Conservation (phyloP, 2,888 invertebrate species). For the Aphelenchoides bicaudatus region DNA sequence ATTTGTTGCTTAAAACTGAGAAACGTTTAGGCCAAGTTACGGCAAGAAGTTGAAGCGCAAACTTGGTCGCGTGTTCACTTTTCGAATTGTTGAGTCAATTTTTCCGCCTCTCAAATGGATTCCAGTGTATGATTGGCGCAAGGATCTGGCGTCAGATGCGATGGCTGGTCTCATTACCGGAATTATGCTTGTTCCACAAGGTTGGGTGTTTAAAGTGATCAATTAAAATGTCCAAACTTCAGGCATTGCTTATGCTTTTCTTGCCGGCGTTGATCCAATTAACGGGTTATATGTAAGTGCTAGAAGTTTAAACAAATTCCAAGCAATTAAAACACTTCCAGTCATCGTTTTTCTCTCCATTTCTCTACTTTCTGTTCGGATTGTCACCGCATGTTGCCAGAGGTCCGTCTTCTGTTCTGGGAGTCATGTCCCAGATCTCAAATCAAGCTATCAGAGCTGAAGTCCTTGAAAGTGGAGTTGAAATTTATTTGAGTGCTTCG, state of each 20-base stretch:
- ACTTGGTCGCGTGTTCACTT: too few relatives aligned
- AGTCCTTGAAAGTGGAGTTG: neutral
- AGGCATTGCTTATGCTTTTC: slow-evolving; percentile 65
- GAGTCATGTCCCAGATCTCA: slow-evolving; percentile 6
- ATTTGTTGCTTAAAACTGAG: too few relatives aligned
- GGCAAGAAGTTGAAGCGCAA: too few relatives aligned
- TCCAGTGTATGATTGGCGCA: too few relatives aligned
- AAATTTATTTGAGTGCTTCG: slow-evolving; percentile 4
- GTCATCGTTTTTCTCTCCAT: slow-evolving; percentile 84
- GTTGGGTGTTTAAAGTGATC: slow-evolving; percentile 65
- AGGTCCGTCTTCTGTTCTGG: slow-evolving; percentile 30
- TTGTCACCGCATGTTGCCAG: slow-evolving; percentile 83
- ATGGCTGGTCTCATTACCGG: slow-evolving; percentile 80
- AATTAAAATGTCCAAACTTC: slow-evolving; percentile 9
- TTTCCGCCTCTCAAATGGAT: too few relatives aligned
- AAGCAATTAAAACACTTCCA: too few relatives aligned
- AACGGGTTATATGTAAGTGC: too few relatives aligned
- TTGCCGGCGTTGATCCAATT: slow-evolving; percentile 63
- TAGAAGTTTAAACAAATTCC: too few relatives aligned
- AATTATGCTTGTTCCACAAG: slow-evolving; percentile 83
- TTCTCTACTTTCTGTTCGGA: slow-evolving; percentile 79
- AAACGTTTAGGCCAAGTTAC: too few relatives aligned
- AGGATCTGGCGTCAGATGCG: too few relatives aligned
- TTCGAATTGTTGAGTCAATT: too few relatives aligned
- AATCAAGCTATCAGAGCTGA: slow-evolving; percentile 1